A percentile compares a stretch with the other conserved stretches of the same genome.
Conservation (phyloP, 2,797 vertebrate species). For the Toxotes lorentzi region DNA sequence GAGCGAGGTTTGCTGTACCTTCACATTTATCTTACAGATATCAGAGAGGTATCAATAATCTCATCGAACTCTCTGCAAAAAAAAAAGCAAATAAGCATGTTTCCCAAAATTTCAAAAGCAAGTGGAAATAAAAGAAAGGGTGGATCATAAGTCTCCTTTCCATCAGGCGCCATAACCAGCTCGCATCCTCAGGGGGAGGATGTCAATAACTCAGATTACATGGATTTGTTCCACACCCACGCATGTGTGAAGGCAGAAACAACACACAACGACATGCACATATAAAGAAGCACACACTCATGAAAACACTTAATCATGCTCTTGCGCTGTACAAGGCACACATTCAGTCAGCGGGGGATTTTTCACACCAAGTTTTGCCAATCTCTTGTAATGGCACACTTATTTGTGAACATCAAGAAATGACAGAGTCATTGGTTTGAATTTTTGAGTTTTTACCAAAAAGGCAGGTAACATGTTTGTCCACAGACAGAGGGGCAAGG, state of each 20-base stretch:
- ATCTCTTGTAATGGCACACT: constrained; percentile 57
- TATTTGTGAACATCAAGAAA: constrained; percentile 59
- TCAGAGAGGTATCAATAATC: not conserved
- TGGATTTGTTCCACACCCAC: constrained; percentile 75
- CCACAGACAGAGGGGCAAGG: not conserved
- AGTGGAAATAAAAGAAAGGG: constrained; percentile 43
- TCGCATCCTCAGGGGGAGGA: constrained; percentile 54
- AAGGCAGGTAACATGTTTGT: constrained; percentile 16
- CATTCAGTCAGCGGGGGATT: constrained; percentile 60
- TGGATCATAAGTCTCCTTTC: constrained; percentile 57
- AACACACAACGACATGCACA: constrained; percentile 51
- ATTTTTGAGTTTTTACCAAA: constrained; percentile 31
- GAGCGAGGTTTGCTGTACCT: not conserved
- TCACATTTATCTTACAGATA: not conserved
- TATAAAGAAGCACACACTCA: constrained; percentile 56
- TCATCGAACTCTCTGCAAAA: not conserved
- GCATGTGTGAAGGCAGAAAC: constrained; percentile 52
- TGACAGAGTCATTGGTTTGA: constrained; percentile 31
- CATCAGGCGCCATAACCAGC: constrained; percentile 64
- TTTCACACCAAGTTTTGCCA: constrained; percentile 63
- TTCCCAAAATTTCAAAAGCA: not conserved
- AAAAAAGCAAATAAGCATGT: not conserved
- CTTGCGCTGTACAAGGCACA: constrained; percentile 53
- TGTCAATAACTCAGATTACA: constrained; percentile 81
- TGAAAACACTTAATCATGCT: constrained; percentile 66